Base-by-base conservation (phyloP, 1,140 invertebrate species). In the Hylaeus volcanicus region DNA sequence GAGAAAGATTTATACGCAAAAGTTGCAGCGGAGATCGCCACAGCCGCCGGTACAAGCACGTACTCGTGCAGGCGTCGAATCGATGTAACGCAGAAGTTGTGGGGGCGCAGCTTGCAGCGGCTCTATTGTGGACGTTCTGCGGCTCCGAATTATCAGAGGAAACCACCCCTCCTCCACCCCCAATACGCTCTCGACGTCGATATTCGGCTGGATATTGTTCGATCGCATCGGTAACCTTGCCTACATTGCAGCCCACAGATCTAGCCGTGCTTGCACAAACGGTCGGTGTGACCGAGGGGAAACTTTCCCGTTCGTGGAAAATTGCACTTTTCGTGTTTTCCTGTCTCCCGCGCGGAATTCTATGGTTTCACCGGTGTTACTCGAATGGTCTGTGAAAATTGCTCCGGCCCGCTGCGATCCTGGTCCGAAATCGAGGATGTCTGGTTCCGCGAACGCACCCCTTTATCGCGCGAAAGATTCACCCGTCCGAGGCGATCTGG, bases 1-100 rank as follows among this genome's bases (percentile, higher is more conserved):
- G 79, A 51, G 48, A 55, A 66, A 68, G 74, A 75, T 75, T 75
- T 75, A 75, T 75, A 26, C 39, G 74, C 12, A 45, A 26, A 75
- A 75, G 74, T 75, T 65, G 48, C 73, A 65, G 45, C 48, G 37
- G 61, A 75, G 64, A 75, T 56, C 63, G 63, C n/a, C 74, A 41
- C 39, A 56, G 74, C 39, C 74, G 61, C 74, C 39, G 2, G 51
- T 14, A 12, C 15, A 26, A 37, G 39, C 74, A 66, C 63, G 41
- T 66, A 56, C 12, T 15, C 1, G 12, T 26, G n/a, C 15, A n/a
- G 45, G 45, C 12, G 45, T 0, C 48, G 60, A 75, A 75, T 75
- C 73, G 63, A 75, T 75, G 74, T 5, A 14, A 70, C 65, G 65
- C 65, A 51, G 45, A 68, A 68, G 43, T 60, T 76, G n/a, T 43